Evolutionary conservation across 2,113 vertebrate genomes (phyloP), one percentile per base, ranked within the genome.

Genomic region (Tychaedon coryphoeus): DNA sequence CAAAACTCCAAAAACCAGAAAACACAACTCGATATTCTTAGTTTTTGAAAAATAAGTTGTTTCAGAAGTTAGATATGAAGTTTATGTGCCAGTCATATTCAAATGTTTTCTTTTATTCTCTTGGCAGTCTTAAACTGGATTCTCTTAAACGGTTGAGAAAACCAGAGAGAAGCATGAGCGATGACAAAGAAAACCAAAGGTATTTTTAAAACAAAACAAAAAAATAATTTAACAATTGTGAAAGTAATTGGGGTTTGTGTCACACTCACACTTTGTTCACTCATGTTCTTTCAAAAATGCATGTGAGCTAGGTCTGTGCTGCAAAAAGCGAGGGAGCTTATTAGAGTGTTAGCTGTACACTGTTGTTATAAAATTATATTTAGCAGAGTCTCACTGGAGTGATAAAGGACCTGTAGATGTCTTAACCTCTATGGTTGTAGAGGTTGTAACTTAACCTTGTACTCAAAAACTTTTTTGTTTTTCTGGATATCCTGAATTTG

Each of bases 111-210:
- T 92, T 92, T 86, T 50, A 38, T 93, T 96, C 77, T 93, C 33
- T 96, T 97, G 77, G 19, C 94, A 97, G 96, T 96, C 94, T 97
- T 93, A 97, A 96, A 71, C 67, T 97, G 71, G 92, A 95, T 89
- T 97, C 94, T 73, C 94, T 96, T 66, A 96, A 94, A 89, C 97
- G 96, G 36, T 1, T 97, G 92, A 96, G 93, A 60, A 97, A 96
- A 93, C 96, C 97, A 40, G 97, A 97, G 74, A 97, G 97, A 96
- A 97, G 97, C 83, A 97, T 97, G 97, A 97, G 97, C 1, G 97
- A 97, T 91, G 97, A 97, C 91, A 97, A 97, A 84, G 95, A 97
- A 93, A 97, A 97, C 94, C 97, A 97, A 97, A 97, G 97, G 97
- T 97, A 97, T 83, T 86, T 90, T 80, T 76, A 64, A 86, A 86